phyloP scores from a whole-genome alignment of 2,113 vertebrate species.

The Dermatemys mawii region DNA sequence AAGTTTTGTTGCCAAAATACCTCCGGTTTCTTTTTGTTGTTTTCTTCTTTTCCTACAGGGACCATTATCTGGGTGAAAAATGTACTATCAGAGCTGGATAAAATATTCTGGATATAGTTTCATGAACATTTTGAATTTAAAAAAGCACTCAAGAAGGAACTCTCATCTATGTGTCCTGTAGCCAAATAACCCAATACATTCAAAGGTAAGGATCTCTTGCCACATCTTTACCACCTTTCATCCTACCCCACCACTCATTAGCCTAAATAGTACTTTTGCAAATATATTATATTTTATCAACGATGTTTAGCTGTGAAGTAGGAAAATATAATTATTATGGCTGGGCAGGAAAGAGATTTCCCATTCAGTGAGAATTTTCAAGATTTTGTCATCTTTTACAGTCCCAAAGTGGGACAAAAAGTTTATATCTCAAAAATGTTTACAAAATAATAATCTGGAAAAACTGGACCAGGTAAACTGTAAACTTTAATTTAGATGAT shows the following conservation, averaged over 20 bases:
- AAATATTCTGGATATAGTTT: neutral
- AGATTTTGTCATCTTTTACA: neutral
- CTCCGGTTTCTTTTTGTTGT: neutral
- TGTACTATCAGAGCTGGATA: neutral
- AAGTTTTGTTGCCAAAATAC: neutral
- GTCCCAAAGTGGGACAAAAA: neutral
- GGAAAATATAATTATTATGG: neutral
- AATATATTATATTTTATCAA: neutral
- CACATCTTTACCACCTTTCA: neutral
- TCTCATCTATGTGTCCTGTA: neutral
- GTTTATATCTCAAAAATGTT: neutral
- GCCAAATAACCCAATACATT: neutral
- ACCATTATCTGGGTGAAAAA: neutral
- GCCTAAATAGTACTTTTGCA: neutral
- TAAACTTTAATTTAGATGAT: neutral
- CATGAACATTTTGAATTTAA: neutral
- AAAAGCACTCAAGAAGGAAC: neutral
- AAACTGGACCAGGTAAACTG: neutral
- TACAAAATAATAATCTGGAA: neutral
- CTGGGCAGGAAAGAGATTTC: neutral
- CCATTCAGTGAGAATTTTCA: neutral
- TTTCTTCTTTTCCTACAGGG: neutral
- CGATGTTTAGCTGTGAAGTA: neutral
- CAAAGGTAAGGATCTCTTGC: neutral
- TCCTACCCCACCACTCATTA: neutral